Conservation (phyloP, 92 coral and sea anemone genomes). For the Porites rus region DNA sequence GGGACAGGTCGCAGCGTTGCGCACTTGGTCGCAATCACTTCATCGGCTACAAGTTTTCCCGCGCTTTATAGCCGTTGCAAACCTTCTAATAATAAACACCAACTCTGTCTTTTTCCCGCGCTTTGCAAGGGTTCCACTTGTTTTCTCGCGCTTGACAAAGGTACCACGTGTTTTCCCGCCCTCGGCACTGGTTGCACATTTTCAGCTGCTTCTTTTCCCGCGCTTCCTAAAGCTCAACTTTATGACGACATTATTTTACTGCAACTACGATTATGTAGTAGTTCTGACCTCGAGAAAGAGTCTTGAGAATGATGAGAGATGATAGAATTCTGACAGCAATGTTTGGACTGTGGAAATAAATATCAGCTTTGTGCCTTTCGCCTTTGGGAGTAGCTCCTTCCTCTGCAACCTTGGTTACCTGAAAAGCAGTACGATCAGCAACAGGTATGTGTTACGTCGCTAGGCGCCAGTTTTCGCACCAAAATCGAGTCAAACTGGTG, state of each 20-base stretch:
- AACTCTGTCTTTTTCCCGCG: background rate
- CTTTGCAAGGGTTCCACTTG: background rate
- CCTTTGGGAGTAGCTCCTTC: slow-evolving; percentile 67
- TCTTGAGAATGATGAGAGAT: slow-evolving; percentile 88
- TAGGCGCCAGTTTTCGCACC: background rate
- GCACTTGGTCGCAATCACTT: background rate
- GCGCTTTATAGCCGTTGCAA: background rate
- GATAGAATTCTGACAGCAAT: slow-evolving; percentile 87
- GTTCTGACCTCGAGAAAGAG: slow-evolving; percentile 87
- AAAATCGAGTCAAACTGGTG: no score
- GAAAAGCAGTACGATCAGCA: background rate
- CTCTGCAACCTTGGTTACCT: slow-evolving; percentile 85
- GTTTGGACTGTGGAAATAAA: slow-evolving; percentile 91
- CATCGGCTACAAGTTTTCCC: background rate
- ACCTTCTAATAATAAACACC: background rate
- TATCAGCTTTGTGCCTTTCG: slow-evolving; percentile 73
- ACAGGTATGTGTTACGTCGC: no score
- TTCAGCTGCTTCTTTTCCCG: background rate
- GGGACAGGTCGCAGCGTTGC: background rate
- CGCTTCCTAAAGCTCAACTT: background rate
- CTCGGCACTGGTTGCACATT: background rate
- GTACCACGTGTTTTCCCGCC: background rate
- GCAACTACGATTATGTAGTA: background rate
- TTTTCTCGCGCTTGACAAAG: background rate
- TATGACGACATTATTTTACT: background rate